Percentiles rank a stretch among this genome's conserved stretches.
phyloP scores from a whole-genome alignment of 2,113 vertebrate species.

The Monopterus albus region DNA sequence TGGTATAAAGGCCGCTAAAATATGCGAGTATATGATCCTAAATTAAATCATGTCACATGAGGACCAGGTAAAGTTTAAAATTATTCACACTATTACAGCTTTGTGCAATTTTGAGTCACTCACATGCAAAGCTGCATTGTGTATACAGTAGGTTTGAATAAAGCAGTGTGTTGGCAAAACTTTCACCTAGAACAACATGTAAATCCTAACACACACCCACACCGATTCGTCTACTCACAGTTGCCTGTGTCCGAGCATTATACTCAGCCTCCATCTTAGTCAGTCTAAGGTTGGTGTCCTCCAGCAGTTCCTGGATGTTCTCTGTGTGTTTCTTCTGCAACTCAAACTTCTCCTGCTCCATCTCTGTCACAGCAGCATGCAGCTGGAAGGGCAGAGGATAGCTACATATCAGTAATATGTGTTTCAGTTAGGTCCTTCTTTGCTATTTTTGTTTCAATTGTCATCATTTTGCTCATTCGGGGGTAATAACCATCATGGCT shows the following conservation, averaged over 20 bases:
- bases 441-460: neutral
- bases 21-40: neutral
- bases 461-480: conserved; percentile 7
- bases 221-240: conserved; percentile 79
- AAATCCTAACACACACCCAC: too few relatives aligned
- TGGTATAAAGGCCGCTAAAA: neutral
- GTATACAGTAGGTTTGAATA: too few relatives aligned
- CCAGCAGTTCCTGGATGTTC: conserved; percentile 90
- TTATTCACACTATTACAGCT: too few relatives aligned
- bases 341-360: conserved; percentile 94
- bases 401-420: conserved; percentile 20
- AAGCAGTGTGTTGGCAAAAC: too few relatives aligned
- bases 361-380: conserved; percentile 85
- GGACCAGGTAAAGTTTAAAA: too few relatives aligned
- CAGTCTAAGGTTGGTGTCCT: conserved; percentile 89
- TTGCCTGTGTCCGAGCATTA: conserved; percentile 81
- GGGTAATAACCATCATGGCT: conserved; percentile 8
- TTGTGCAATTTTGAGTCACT: too few relatives aligned
- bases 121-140: too few relatives aligned
- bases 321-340: conserved; percentile 90
- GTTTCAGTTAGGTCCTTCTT: too few relatives aligned
- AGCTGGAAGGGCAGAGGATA: conserved; percentile 78
- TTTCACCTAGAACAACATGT: too few relatives aligned
- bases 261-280: conserved; percentile 91
- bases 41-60: conserved; percentile 4